phyloP scores from a whole-genome alignment of 92 coral and sea anemone species.

The Parazoanthus atlanticus region DNA sequence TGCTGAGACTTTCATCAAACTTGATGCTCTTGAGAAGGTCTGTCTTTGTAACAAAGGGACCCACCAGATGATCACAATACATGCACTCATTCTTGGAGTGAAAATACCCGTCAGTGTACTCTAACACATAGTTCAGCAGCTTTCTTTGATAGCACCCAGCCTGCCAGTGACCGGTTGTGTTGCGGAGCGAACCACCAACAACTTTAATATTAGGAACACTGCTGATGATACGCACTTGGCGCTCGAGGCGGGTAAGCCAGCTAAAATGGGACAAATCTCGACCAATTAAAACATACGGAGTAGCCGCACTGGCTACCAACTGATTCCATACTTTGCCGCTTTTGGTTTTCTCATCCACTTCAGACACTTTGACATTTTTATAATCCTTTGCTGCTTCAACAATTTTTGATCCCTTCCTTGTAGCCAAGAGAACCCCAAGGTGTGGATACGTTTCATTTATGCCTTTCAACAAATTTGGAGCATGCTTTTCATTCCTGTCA shows the following conservation, averaged over 20 bases:
- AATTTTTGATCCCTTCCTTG: conserved; percentile 12
- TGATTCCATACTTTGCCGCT: conserved; percentile 45
- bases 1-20: too few species aligned
- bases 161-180: conserved; percentile 49
- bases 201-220: conserved; percentile 29
- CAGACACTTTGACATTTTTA: not conserved
- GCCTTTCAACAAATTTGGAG: conserved; percentile 11
- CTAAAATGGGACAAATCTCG: conserved; percentile 45
- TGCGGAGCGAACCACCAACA: conserved; percentile 46
- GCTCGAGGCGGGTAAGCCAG: conserved; percentile 39
- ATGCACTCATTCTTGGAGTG: conserved; percentile 46
- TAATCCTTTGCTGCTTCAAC: conserved; percentile 12
- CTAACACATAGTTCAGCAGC: too few species aligned
- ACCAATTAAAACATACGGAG: too few species aligned
- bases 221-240: conserved; percentile 45
- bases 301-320: conserved; percentile 1
- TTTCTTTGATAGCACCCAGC: conserved; percentile 44
- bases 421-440: conserved; percentile 33
- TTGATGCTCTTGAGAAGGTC: conserved; percentile 38
- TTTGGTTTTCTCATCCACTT: not conserved
- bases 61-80: conserved; percentile 47
- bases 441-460: conserved; percentile 37
- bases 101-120: conserved; percentile 45
- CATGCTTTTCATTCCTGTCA: conserved; percentile 32
- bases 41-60: conserved; percentile 48